Evolutionary conservation across 2,888 invertebrate genomes (phyloP).

Genomic region (Sinohyriopsis cumingii): DNA sequence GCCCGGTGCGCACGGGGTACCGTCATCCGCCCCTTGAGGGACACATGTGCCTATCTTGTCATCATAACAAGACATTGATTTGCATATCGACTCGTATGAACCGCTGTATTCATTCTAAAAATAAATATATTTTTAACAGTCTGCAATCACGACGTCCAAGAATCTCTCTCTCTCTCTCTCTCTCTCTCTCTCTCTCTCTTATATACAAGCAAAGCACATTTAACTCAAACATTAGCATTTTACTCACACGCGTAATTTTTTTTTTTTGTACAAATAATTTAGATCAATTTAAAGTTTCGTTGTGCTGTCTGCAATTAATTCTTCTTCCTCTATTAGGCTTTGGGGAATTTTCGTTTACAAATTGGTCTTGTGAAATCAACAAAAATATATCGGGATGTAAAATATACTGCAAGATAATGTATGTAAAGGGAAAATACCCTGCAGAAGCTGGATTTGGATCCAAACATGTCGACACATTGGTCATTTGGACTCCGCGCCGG

Average conservation of each 20-base stretch:
- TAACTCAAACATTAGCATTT: too few species aligned
- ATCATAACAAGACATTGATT: constrained; percentile 20
- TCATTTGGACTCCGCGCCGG: constrained; percentile 26
- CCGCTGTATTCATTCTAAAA: constrained; percentile 22
- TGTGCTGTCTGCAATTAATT: too few species aligned
- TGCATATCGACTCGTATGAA: constrained; percentile 15
- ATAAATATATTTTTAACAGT: not conserved
- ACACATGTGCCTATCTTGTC: constrained; percentile 12
- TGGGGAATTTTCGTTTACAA: too few species aligned
- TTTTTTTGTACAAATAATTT: too few species aligned
- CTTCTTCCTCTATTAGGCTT: too few species aligned
- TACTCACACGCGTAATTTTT: too few species aligned
- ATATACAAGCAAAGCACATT: too few species aligned
- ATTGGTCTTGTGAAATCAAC: not conserved
- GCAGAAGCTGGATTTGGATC: constrained; percentile 29
- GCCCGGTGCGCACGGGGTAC: constrained; percentile 33
- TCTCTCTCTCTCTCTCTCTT: too few species aligned
- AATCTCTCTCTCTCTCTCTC: too few species aligned
- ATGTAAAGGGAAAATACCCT: constrained; percentile 11
- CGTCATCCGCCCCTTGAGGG: constrained; percentile 22
- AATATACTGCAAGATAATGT: not conserved
- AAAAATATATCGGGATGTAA: not conserved
- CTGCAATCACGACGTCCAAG: too few species aligned
- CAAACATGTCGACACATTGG: constrained; percentile 23
- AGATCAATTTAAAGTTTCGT: too few species aligned